Conservation (phyloP, 2,797 vertebrate genomes). For the Acipenser oxyrinchus region DNA sequence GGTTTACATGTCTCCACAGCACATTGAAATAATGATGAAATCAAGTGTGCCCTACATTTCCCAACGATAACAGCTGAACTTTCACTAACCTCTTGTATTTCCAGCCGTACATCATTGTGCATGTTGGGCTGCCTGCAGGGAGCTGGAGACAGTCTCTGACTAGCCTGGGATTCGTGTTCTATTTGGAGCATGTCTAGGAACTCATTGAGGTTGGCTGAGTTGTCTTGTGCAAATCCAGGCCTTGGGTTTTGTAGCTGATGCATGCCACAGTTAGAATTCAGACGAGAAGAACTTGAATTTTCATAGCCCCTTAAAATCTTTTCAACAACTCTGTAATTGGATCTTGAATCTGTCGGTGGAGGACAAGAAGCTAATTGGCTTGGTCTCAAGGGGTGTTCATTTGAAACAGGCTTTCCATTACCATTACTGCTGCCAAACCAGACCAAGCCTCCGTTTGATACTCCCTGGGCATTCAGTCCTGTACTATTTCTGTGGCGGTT, state of each 20-base stretch:
- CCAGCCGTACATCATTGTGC: slow-evolving; percentile 22
- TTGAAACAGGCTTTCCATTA: slow-evolving; percentile 52
- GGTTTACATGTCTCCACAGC: too few species aligned
- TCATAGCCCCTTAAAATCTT: slow-evolving; percentile 87
- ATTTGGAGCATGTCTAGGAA: slow-evolving; percentile 65
- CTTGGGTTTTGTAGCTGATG: slow-evolving; percentile 44
- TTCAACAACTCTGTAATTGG: slow-evolving; percentile 90
- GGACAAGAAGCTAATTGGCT: slow-evolving; percentile 84
- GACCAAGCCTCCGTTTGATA: neutral
- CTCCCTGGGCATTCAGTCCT: slow-evolving; percentile 14
- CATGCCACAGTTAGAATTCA: slow-evolving; percentile 35
- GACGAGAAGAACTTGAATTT: slow-evolving; percentile 51
- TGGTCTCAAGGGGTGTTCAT: slow-evolving; percentile 81
- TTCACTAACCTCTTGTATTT: slow-evolving; percentile 53
- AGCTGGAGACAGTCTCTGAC: slow-evolving; percentile 33
- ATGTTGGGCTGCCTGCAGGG: slow-evolving; percentile 31
- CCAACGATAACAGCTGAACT: neutral
- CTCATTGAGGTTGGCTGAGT: slow-evolving; percentile 49
- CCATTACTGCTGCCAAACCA: neutral
- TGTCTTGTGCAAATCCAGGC: slow-evolving; percentile 32
- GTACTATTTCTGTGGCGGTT: slow-evolving; percentile 26
- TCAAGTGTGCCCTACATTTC: too few species aligned
- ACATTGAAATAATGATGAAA: too few species aligned
- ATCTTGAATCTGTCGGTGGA: slow-evolving; percentile 80
- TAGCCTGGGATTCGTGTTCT: slow-evolving; percentile 57